A percentile compares a stretch with the other conserved stretches of the same genome.
Evolutionary conservation across 2,113 vertebrate genomes (phyloP).

Genomic region (Solenodon paradoxus): DNA sequence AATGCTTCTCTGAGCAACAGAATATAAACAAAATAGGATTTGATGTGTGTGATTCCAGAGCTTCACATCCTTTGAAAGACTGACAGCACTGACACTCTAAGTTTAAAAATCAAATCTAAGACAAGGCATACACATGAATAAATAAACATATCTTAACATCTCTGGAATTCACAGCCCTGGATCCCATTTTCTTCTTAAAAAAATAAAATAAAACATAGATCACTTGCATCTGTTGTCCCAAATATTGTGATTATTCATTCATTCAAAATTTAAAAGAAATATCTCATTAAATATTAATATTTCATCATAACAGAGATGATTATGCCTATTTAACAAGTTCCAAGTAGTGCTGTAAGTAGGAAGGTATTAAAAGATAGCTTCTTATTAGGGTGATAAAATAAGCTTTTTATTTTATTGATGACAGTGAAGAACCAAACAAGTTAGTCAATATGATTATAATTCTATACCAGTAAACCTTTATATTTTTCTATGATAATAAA

Average conservation of each 20-base stretch:
- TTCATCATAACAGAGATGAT: neutral
- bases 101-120: constrained; percentile 25
- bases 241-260: neutral
- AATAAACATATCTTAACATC: neutral
- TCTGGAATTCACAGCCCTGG: neutral
- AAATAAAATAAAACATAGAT: neutral
- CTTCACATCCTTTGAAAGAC: neutral
- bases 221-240: neutral
- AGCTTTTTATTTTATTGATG: neutral
- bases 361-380: neutral
- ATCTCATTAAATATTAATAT: neutral
- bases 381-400: neutral
- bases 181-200: neutral
- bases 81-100: neutral
- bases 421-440: constrained; percentile 20
- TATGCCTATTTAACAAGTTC: neutral
- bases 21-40: neutral
- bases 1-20: neutral
- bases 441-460: neutral
- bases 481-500: constrained; percentile 11
- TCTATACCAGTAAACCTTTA: neutral
- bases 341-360: neutral
- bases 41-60: neutral
- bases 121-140: neutral
- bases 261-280: neutral